These are phyloP conservation scores for Brenthis daphne DNA, from an alignment of 2,888 invertebrate genomes.

Conservation along the genomic window DNA sequence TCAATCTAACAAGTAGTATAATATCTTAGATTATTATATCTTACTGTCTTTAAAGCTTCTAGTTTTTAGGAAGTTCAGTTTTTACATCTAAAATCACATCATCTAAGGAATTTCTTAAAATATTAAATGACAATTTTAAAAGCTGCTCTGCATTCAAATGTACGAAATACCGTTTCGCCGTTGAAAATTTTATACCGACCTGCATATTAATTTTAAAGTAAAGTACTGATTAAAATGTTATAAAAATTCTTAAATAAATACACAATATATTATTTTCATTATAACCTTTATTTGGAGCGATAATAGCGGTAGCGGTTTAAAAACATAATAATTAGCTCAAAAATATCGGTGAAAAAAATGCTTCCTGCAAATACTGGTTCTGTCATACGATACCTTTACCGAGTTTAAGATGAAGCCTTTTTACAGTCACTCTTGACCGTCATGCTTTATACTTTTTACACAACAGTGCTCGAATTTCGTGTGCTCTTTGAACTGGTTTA, in stretches of 20 bases:
- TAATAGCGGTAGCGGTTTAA: constrained; percentile 38
- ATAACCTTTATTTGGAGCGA: constrained; percentile 34
- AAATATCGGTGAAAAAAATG: constrained; percentile 35
- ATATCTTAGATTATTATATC: too few relatives aligned
- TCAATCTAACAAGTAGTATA: too few relatives aligned
- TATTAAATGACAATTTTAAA: not conserved
- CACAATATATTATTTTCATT: constrained; percentile 28
- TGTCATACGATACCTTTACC: constrained; percentile 39
- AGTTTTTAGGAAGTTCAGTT: too few relatives aligned
- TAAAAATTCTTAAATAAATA: constrained; percentile 27
- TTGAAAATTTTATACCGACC: constrained; percentile 7
- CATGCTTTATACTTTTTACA: constrained; percentile 52
- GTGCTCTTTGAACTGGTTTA: constrained; percentile 76
- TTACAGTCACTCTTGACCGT: constrained; percentile 42
- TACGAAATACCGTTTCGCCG: constrained; percentile 7
- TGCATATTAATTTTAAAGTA: constrained; percentile 17
- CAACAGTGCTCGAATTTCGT: constrained; percentile 59
- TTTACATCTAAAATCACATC: too few relatives aligned
- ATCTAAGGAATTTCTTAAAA: constrained; percentile 1
- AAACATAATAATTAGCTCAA: constrained; percentile 39
- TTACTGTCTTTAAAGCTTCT: too few relatives aligned
- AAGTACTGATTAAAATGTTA: constrained; percentile 29
- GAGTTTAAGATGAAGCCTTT: constrained; percentile 39
- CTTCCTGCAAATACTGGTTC: constrained; percentile 40
- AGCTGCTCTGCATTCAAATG: constrained; percentile 6